Evolutionary conservation across 2,888 invertebrate genomes (phyloP).

Genomic region (Pollenia labialis): DNA sequence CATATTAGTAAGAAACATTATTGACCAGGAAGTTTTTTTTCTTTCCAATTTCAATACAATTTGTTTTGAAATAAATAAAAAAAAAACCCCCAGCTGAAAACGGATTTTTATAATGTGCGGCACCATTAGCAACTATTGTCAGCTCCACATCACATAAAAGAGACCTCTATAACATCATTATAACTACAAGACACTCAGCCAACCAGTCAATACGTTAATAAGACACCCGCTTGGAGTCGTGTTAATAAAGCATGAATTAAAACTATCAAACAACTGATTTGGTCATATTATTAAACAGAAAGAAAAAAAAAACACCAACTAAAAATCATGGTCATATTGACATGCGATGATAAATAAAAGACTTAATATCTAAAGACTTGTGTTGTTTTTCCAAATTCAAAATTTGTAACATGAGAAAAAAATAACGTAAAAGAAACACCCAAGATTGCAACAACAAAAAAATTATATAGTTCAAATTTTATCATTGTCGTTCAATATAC

Average conservation of each 20-base stretch:
- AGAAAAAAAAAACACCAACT: constrained; percentile 48
- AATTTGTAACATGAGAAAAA: constrained; percentile 50
- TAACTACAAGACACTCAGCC: constrained; percentile 3
- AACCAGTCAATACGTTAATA: constrained; percentile 34
- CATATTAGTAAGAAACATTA: constrained; percentile 15
- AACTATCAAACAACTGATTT: constrained; percentile 55
- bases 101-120: constrained; percentile 52
- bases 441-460: constrained; percentile 29
- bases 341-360: constrained; percentile 67
- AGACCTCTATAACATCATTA: neutral
- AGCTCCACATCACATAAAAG: neutral
- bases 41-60: neutral
- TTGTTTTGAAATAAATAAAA: constrained; percentile 42
- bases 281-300: constrained; percentile 54
- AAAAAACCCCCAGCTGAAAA: constrained; percentile 46
- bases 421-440: constrained; percentile 24
- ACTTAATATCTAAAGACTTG: constrained; percentile 30
- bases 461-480: constrained; percentile 41
- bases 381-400: constrained; percentile 1
- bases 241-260: constrained; percentile 72
- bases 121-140: constrained; percentile 17
- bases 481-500: constrained; percentile 30
- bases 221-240: constrained; percentile 65
- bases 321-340: constrained; percentile 71
- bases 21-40: constrained; percentile 48